phyloP scores from a whole-genome alignment of 2,113 vertebrate species.

The Dasypus novemcinctus region DNA sequence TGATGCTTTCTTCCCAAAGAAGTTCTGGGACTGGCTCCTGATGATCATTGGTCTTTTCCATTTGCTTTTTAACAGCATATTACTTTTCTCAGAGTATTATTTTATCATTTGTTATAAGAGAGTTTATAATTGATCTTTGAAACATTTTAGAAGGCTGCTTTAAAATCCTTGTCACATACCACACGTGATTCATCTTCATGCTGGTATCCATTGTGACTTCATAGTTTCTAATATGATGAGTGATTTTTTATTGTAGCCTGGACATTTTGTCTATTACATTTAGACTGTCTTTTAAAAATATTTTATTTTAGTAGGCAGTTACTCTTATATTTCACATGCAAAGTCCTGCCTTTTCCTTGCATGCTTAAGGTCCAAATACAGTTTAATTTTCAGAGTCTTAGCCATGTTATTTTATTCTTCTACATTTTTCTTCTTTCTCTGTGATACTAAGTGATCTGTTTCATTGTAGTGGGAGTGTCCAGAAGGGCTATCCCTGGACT shows the following conservation, averaged over 20 bases:
- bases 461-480: background rate
- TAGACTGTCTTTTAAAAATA: background rate
- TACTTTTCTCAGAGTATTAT: background rate
- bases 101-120: background rate
- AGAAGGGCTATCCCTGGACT: background rate
- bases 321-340: background rate
- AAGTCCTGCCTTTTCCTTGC: background rate
- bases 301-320: background rate
- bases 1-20: too few relatives aligned
- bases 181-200: background rate
- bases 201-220: background rate
- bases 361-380: background rate
- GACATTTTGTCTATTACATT: background rate
- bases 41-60: too few relatives aligned
- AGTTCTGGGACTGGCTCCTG: too few relatives aligned
- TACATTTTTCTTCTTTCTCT: background rate
- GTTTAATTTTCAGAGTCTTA: background rate
- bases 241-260: background rate
- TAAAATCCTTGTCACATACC: background rate
- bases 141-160: background rate
- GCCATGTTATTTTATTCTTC: background rate
- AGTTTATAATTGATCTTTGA: background rate
- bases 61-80: background rate
- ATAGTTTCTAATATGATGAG: background rate
- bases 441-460: background rate